A percentile compares a stretch with the other conserved stretches of the same genome.
These are phyloP conservation scores for Percopsis transmontana DNA, from an alignment of 2,113 vertebrate species.

Conservation along the genomic window DNA sequence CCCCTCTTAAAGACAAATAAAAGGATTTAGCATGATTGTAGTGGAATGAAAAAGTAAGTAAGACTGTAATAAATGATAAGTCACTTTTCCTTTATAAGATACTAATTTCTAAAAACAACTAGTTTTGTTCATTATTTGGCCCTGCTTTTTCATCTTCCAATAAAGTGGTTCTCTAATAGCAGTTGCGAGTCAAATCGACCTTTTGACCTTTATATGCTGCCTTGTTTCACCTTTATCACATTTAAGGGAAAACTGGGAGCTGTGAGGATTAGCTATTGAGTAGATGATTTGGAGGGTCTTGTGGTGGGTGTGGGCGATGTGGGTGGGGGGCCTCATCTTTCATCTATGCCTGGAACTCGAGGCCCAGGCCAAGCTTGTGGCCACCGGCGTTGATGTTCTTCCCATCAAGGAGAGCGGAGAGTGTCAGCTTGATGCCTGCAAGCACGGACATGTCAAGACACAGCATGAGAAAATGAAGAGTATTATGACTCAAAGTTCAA, in stretches of 20 bases:
- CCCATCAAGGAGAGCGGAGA: slow-evolving; percentile 95
- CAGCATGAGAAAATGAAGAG: not conserved
- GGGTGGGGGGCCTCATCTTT: slow-evolving; percentile 36
- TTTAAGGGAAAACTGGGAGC: slow-evolving; percentile 81
- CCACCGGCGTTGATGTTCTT: slow-evolving; percentile 96
- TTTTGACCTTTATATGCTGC: slow-evolving; percentile 73
- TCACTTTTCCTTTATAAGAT: slow-evolving; percentile 39
- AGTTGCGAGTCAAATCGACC: slow-evolving; percentile 49
- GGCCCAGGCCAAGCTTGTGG: slow-evolving; percentile 94
- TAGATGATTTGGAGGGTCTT: slow-evolving; percentile 76
- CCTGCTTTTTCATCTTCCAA: slow-evolving; percentile 60
- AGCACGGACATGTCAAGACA: slow-evolving; percentile 11
- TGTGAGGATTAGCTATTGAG: slow-evolving; percentile 86
- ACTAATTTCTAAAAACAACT: slow-evolving; percentile 34
- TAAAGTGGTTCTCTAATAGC: slow-evolving; percentile 78
- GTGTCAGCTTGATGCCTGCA: slow-evolving; percentile 91
- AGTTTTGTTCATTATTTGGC: slow-evolving; percentile 50
- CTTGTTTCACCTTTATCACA: slow-evolving; percentile 83
- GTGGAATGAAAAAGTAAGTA: slow-evolving; percentile 44
- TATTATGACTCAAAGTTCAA: too few species aligned
- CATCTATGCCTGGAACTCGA: slow-evolving; percentile 96
- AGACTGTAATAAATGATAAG: slow-evolving; percentile 33
- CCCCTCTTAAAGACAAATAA: slow-evolving; percentile 49
- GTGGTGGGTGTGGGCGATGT: slow-evolving; percentile 33
- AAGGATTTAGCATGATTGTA: slow-evolving; percentile 44